Base-by-base conservation (phyloP, 1,140 invertebrate species). In the Protaetia brevitarsis region DNA sequence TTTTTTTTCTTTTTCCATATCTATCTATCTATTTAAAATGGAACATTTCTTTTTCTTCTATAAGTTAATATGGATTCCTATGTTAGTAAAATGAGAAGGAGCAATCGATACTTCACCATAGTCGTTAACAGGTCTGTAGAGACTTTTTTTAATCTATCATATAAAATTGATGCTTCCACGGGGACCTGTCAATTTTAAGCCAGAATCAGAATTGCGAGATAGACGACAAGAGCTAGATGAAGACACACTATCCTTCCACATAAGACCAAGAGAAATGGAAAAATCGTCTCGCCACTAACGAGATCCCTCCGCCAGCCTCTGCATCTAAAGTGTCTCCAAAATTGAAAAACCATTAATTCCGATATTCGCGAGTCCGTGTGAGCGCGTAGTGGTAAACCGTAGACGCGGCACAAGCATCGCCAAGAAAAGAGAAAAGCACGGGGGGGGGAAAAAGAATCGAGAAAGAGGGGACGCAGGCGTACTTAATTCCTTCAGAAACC, bases 281-380 rank as follows among this genome's bases (percentile, higher is more conserved):
- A 51, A 51, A 23, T 51, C 41, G 41, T 16, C 21, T 51, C 13
- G 41, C 41, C 41, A 63, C 66, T 66, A 69, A 66, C 64, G 37
- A 69, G 64, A 66, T 66, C 64, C 41, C 19, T 45, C 16, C 37
- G 31, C 45, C 63, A 45, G 64, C 36, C 29, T 19, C 41, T 65
- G 36, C 64, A 62, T 65, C 63, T 62, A 30, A 63, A 68, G 69
- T 71, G 69, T 71, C 67, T 66, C 63, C 37, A 64, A 71, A 74
- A 74, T 72, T 72, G 71, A 74, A 72, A 71, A 73, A 72, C 71
- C 71, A 72, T 74, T 71, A 74, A 74, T 72, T 67, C 66, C 45
- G 63, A 64, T 66, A 72, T 73, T 73, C 71, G 71, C 68, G 69
- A 69, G 66, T 67, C 59, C 26, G 41, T 51, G 41, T 51, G 13